These are phyloP conservation scores for Palythoa grandiflora DNA, from an alignment of 92 coral and sea anemone genomes.

Conservation along the genomic window DNA sequence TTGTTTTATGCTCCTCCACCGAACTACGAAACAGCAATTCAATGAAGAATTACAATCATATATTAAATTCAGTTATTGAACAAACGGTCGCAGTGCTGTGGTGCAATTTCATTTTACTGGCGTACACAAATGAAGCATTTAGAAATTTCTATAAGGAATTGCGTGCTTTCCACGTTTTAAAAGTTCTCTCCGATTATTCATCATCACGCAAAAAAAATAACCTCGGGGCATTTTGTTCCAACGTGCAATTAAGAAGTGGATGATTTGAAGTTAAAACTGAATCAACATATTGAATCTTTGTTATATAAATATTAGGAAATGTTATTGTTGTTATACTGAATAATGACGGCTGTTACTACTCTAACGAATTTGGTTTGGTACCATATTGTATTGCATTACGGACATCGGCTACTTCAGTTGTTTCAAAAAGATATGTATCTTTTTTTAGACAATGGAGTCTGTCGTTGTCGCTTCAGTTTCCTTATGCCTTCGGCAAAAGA, in stretches of 20 bases:
- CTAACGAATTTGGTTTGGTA: too few species aligned
- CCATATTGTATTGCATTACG: too few species aligned
- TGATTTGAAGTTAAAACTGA: too few species aligned
- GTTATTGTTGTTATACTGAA: too few species aligned
- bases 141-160: not conserved
- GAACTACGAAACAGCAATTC: conserved; percentile 22
- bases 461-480: too few species aligned
- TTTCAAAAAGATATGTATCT: too few species aligned
- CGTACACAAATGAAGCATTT: not conserved
- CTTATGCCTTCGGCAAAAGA: too few species aligned
- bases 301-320: too few species aligned
- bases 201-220: not conserved
- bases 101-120: not conserved
- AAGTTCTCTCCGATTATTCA: not conserved
- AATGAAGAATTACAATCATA: not conserved
- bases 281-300: too few species aligned
- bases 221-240: not conserved
- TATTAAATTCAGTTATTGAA: not conserved
- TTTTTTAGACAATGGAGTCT: too few species aligned
- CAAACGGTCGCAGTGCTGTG: not conserved
- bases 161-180: not conserved
- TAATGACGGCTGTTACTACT: too few species aligned
- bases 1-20: conserved; percentile 35
- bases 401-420: too few species aligned
- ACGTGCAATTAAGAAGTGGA: not conserved